Evolutionary conservation across 2,797 vertebrate genomes (phyloP), one percentile per base, ranked within the genome.

Genomic region (Aeoliscus strigatus): DNA sequence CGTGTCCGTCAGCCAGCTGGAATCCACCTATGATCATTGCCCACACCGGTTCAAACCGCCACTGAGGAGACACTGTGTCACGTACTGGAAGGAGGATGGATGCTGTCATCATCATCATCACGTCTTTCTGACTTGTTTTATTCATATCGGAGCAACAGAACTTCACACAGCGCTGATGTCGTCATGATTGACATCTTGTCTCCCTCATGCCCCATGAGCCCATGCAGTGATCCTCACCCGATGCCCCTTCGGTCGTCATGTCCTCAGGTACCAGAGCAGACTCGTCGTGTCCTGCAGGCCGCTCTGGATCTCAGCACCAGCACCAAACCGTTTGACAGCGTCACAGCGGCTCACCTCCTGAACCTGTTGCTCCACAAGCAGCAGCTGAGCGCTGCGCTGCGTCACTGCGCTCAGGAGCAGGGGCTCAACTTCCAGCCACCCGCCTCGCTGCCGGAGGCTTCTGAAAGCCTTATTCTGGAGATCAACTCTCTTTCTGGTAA

Each of bases 271-370:
- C 71, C 67, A 0, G 64, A 77, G 24, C 77, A 62, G 41, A 70
- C 91, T 30, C 24, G 9, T 21, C 21, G 51, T 1, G 73, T 96
- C 1, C 91, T 97, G 13, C 83, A 81, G 70, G 91, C 86, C 18
- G 91, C 92, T 10, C 29, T 97, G 70, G 87, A 89, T 39, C 91
- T 99, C 47, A 96, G 92, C 71, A 93, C 86, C 32, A 99, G 95
- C 82, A 93, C 91, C n/a, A 96, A 92, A 54, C 96, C 94, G 0
- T 97, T 94, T 0, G 93, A 98, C 73, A 97, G 94, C 16, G 89
- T 96, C 5, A 93, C 94, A 9, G 92, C 94, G 15, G 91, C 94
- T 0, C 92, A 94, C 81, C 77, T 98, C 48, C 73, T 98, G 37
- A 87, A 85, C 57, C 88, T 96, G 17, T 79, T 97, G 43, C 79